These are phyloP conservation scores for Andinoacara biseriatus DNA, from an alignment of 2,113 vertebrate genomes.

Conservation along the genomic window DNA sequence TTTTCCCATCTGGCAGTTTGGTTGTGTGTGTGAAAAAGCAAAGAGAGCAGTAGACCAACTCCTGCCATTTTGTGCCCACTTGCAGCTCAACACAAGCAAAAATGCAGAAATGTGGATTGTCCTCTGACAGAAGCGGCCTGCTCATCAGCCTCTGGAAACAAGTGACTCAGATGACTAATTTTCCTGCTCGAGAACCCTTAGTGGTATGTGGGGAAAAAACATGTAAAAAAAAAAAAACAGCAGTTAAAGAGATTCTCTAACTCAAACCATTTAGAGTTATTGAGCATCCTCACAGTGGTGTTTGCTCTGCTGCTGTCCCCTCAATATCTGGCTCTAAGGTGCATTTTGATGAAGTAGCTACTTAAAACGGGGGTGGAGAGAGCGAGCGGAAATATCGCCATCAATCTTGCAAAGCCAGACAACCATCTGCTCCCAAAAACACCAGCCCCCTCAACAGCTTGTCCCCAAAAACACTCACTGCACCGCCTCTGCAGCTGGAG, in stretches of 20 bases:
- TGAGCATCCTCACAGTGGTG: constrained; percentile 31
- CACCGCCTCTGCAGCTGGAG: constrained; percentile 39
- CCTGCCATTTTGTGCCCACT: constrained; percentile 39
- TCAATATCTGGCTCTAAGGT: constrained; percentile 49
- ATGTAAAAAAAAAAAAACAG: background rate
- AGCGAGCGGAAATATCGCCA: constrained; percentile 11
- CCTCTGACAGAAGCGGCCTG: constrained; percentile 34
- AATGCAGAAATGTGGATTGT: constrained; percentile 26
- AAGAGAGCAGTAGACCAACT: background rate
- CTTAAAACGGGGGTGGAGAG: constrained; percentile 29
- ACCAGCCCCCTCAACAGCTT: constrained; percentile 49
- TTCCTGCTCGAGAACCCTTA: background rate
- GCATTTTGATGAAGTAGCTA: constrained; percentile 60
- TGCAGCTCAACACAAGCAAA: constrained; percentile 11
- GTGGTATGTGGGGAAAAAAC: background rate
- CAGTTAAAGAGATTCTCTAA: constrained; percentile 17
- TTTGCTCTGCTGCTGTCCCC: constrained; percentile 33
- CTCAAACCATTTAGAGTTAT: constrained; percentile 9
- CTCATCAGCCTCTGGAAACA: constrained; percentile 51
- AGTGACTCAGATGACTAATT: constrained; percentile 53
- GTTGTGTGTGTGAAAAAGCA: constrained; percentile 7
- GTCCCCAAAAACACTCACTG: constrained; percentile 43
- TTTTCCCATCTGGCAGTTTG: constrained; percentile 11
- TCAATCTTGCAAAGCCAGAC: constrained; percentile 54
- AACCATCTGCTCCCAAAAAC: constrained; percentile 56